Percentiles rank a stretch among this genome's conserved stretches.
Conservation (phyloP, 2,113 vertebrate genomes). For the Calyptommatus sinebrachiatus region DNA sequence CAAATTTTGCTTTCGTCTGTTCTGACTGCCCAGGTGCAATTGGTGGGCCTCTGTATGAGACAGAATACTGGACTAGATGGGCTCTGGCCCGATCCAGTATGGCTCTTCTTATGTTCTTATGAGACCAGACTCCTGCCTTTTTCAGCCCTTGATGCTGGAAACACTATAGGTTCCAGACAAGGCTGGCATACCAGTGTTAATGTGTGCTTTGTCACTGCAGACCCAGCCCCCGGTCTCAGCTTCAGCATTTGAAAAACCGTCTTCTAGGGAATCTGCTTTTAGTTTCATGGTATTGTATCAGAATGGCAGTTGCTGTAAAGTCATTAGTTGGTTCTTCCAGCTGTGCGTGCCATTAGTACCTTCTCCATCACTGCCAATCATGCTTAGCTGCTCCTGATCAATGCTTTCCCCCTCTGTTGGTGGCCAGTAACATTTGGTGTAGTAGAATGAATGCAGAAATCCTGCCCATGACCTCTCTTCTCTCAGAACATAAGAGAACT, state of each 20-base stretch:
- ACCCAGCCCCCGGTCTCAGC: not conserved
- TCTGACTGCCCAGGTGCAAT: too few species aligned
- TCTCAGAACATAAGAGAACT: too few species aligned
- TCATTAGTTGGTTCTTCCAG: conserved; percentile 32
- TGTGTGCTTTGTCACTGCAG: conserved; percentile 4
- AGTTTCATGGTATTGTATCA: conserved; percentile 42
- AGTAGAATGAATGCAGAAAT: conserved; percentile 18
- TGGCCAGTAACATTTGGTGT: not conserved
- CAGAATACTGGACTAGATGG: too few species aligned
- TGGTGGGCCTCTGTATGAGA: too few species aligned
- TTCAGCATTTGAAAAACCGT: conserved; percentile 31
- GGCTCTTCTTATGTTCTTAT: too few species aligned
- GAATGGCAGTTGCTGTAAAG: conserved; percentile 33
- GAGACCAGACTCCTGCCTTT: not conserved
- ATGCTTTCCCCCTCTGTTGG: not conserved
- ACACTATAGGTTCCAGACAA: not conserved
- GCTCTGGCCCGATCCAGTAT: too few species aligned
- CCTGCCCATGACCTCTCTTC: not conserved
- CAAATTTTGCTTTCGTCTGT: too few species aligned
- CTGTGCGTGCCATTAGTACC: conserved; percentile 39
- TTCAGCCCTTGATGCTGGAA: not conserved
- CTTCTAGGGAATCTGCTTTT: conserved; percentile 9
- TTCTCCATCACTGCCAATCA: conserved; percentile 29
- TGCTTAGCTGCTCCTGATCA: conserved; percentile 26
- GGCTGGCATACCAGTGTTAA: conserved; percentile 1